These are phyloP conservation scores for Geococcyx californianus DNA, from an alignment of 2,113 vertebrate species.

Conservation along the genomic window DNA sequence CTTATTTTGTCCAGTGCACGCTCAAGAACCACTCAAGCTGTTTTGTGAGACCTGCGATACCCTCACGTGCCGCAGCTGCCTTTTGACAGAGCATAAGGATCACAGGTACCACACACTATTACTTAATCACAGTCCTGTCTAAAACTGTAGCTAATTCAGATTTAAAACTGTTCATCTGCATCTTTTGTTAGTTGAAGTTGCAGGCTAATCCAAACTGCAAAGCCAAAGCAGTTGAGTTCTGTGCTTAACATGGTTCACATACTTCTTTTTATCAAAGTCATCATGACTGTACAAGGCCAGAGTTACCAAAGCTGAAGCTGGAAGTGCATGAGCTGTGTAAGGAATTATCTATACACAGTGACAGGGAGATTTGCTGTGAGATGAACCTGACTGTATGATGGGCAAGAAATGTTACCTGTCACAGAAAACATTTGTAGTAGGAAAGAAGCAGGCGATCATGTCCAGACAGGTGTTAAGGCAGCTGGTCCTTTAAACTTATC, in stretches of 20 bases:
- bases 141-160: neutral
- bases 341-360: neutral
- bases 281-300: neutral
- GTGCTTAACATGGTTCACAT: neutral
- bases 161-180: neutral
- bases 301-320: neutral
- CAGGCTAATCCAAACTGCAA: neutral
- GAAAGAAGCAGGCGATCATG: neutral
- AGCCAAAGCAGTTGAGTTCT: neutral
- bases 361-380: neutral
- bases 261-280: neutral
- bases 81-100: slow-evolving; percentile 78
- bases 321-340: neutral
- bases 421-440: neutral
- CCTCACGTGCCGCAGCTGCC: slow-evolving; percentile 75
- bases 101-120: slow-evolving; percentile 71
- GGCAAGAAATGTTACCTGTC: neutral
- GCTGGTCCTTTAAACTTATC: neutral
- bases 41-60: slow-evolving; percentile 82
- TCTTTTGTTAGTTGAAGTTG: neutral
- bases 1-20: slow-evolving; percentile 70
- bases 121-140: neutral
- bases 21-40: slow-evolving; percentile 73
- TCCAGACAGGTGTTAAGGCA: neutral
- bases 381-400: neutral